phyloP scores from a whole-genome alignment of 2,113 vertebrate genomes.

The Pygoscelis adeliae region DNA sequence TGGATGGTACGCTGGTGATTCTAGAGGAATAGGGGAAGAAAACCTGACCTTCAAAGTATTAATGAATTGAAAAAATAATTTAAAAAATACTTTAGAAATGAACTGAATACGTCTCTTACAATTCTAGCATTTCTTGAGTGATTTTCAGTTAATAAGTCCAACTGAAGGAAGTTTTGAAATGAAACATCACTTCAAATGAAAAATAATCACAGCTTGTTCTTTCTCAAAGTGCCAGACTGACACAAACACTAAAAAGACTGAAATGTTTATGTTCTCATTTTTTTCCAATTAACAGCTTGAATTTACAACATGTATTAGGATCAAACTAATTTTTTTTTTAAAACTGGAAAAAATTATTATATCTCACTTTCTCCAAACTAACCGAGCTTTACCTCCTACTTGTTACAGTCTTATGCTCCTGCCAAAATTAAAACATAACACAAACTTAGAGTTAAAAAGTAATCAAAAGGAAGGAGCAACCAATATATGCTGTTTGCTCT shows the following conservation, averaged over 20 bases:
- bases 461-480: not conserved
- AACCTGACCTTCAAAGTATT: not conserved
- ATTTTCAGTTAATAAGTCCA: not conserved
- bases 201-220: conserved; percentile 8
- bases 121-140: not conserved
- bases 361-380: not conserved
- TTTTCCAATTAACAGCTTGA: conserved; percentile 3
- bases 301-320: not conserved
- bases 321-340: not conserved
- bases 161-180: not conserved
- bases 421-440: not conserved
- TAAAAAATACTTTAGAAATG: fast-evolving
- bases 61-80: not conserved
- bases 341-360: not conserved
- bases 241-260: not conserved
- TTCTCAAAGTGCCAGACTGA: not conserved
- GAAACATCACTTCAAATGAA: not conserved
- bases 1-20: not conserved
- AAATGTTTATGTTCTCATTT: not conserved
- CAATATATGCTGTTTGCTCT: not conserved
- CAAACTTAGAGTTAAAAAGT: not conserved
- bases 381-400: not conserved
- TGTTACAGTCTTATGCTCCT: not conserved
- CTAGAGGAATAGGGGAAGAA: not conserved
- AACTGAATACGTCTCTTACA: not conserved